Evolutionary conservation across 2,113 vertebrate species (phyloP).

Genomic region (Prunella himalayana): DNA sequence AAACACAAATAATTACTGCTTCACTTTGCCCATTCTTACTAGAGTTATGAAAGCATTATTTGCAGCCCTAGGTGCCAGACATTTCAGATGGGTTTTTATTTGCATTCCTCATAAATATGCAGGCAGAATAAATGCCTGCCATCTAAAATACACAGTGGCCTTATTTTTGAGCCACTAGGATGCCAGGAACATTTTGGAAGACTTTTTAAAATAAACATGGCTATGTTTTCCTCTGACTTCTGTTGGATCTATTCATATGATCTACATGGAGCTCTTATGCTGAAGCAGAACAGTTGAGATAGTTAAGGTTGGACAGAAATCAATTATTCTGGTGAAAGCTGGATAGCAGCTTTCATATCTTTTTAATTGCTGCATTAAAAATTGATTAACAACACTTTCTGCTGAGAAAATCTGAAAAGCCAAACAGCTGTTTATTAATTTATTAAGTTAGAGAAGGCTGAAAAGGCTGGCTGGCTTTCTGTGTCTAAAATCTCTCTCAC

Average conservation of each 20-base stretch:
- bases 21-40: neutral
- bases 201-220: neutral
- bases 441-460: neutral
- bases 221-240: neutral
- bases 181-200: neutral
- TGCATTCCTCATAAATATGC: conserved; percentile 6
- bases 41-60: neutral
- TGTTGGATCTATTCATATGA: neutral
- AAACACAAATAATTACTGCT: neutral
- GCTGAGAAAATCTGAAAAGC: conserved; percentile 29
- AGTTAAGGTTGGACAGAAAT: conserved; percentile 16
- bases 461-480: neutral
- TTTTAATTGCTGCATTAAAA: conserved; percentile 54
- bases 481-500: neutral
- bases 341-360: neutral
- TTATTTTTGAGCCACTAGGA: neutral
- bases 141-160: neutral
- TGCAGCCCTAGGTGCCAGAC: neutral
- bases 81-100: neutral
- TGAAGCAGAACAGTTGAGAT: neutral
- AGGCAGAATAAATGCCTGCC: neutral
- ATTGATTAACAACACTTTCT: conserved; percentile 61
- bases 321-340: conserved; percentile 45
- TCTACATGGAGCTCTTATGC: neutral
- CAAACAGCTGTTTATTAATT: conserved; percentile 54